phyloP scores from a whole-genome alignment of 2,113 vertebrate genomes.

The Athene noctua region DNA sequence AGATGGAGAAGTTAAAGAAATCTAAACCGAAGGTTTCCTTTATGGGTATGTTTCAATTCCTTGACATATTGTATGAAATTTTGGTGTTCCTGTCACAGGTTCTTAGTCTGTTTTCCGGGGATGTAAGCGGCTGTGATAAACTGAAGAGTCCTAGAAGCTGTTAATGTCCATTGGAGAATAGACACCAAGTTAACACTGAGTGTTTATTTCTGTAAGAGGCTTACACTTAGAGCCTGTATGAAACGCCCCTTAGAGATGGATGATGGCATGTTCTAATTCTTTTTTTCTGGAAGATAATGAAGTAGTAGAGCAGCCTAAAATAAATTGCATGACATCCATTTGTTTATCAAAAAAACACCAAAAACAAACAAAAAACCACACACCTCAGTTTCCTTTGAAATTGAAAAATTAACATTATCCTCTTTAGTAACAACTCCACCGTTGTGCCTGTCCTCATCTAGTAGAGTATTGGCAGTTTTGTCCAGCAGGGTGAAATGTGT shows the following conservation, averaged over 20 bases:
- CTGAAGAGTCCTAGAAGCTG: not conserved
- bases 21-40: not conserved
- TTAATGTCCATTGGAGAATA: not conserved
- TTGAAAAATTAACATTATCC: not conserved
- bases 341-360: no score
- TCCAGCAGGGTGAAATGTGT: rapidly evolving
- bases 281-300: not conserved
- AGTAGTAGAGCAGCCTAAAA: not conserved
- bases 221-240: not conserved
- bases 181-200: not conserved
- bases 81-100: not conserved
- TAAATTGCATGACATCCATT: not conserved
- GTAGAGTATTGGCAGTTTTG: rapidly evolving
- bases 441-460: not conserved
- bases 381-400: not conserved
- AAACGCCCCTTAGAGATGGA: not conserved
- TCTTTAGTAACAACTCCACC: rapidly evolving
- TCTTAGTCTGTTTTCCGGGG: not conserved
- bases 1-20: not conserved
- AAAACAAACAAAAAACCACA: no score
- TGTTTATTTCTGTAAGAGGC: not conserved
- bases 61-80: not conserved
- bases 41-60: not conserved
- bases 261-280: rapidly evolving
- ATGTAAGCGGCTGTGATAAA: not conserved